Conservation (phyloP, 2,888 invertebrate species). For the Tupiocoris notatus region DNA sequence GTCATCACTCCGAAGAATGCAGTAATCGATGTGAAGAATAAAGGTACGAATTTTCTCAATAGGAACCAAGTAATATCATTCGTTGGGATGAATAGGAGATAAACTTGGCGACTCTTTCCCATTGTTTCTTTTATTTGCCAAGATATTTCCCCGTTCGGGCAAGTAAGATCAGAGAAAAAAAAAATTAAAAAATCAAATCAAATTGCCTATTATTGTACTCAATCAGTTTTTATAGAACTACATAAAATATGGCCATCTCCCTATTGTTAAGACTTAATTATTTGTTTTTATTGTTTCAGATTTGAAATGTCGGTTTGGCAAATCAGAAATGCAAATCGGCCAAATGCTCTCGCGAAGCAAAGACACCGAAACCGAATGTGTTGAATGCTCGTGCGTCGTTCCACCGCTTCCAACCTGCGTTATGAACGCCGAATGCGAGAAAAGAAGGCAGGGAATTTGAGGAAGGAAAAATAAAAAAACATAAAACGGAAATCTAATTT, state of each 20-base stretch:
- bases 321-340: conserved; percentile 28
- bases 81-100: too few species aligned
- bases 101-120: too few species aligned
- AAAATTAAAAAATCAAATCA: not conserved
- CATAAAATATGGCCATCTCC: too few species aligned
- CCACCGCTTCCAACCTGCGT: conserved; percentile 35
- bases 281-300: conserved; percentile 11
- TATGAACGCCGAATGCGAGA: conserved; percentile 34
- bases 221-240: too few species aligned
- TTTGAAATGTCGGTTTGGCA: conserved; percentile 39
- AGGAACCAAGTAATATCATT: not conserved
- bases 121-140: too few species aligned
- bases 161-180: too few species aligned
- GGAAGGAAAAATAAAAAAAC: not conserved
- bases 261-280: not conserved
- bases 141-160: too few species aligned
- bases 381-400: conserved; percentile 28
- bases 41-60: conserved; percentile 30
- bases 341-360: conserved; percentile 11
- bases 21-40: conserved; percentile 20
- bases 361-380: conserved; percentile 19
- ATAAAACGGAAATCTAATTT: not conserved
- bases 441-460: not conserved
- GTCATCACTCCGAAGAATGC: conserved; percentile 39
- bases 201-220: too few species aligned